phyloP scores from a whole-genome alignment of 2,113 vertebrate species.

The Corythaixoides concolor region DNA sequence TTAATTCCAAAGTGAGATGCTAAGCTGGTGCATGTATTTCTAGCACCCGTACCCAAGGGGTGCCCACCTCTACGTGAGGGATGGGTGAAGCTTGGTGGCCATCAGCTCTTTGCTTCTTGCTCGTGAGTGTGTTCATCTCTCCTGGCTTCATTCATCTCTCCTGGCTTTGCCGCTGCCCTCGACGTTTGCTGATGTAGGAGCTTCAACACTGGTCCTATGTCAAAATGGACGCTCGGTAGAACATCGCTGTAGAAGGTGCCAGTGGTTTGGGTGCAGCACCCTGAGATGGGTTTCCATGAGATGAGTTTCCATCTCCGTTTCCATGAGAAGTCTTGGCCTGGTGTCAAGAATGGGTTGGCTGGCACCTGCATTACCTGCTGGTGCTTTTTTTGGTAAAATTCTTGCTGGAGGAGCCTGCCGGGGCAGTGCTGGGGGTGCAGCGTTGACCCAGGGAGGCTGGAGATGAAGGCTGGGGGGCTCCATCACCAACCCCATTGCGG shows the following conservation, averaged over 20 bases:
- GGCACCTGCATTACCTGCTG: not conserved
- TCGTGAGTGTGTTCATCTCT: rapidly evolving
- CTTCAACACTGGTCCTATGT: not conserved
- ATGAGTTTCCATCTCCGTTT: not conserved
- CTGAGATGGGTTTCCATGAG: too few relatives aligned
- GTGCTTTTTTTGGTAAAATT: not conserved
- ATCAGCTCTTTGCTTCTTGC: not conserved
- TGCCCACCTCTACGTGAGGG: not conserved
- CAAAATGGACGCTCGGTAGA: not conserved
- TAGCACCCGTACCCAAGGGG: rapidly evolving
- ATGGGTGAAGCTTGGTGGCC: not conserved
- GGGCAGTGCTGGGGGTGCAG: not conserved
- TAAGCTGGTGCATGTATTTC: not conserved
- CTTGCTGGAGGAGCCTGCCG: not conserved
- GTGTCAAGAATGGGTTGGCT: not conserved
- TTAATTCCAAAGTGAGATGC: not conserved
- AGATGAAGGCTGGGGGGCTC: not conserved
- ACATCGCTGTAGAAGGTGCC: not conserved
- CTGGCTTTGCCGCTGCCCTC: not conserved
- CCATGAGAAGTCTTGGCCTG: too few relatives aligned
- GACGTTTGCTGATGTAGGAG: not conserved
- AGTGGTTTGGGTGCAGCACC: not conserved
- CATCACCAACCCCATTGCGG: rapidly evolving
- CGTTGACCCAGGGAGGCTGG: not conserved
- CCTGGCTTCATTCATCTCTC: not conserved